Conservation (phyloP, 2,888 invertebrate genomes). For the Aromia moschata region DNA sequence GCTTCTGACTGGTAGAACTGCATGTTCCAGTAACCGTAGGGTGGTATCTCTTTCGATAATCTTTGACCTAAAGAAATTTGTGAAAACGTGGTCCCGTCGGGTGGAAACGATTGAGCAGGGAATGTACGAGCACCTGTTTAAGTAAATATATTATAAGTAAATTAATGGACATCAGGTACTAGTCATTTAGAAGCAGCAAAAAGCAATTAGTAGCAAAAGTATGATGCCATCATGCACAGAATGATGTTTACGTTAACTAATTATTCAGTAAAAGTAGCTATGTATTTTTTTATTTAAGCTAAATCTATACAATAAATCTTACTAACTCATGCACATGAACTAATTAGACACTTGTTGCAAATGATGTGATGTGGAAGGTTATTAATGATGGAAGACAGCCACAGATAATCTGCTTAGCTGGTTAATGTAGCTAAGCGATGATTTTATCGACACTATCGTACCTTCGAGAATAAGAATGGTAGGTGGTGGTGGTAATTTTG, state of each 20-base stretch:
- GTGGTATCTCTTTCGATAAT: slow-evolving; percentile 87
- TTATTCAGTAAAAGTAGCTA: background rate
- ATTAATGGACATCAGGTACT: too few species aligned
- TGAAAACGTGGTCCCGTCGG: slow-evolving; percentile 91
- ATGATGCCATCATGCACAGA: background rate
- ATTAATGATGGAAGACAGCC: slow-evolving; percentile 12
- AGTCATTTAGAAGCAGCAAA: slow-evolving; percentile 3
- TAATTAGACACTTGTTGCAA: background rate
- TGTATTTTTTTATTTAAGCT: background rate
- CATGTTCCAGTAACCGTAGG: slow-evolving; percentile 97
- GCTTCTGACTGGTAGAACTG: slow-evolving; percentile 96
- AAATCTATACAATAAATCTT: background rate
- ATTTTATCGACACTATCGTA: slow-evolving; percentile 56
- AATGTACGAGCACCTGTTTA: slow-evolving; percentile 83
- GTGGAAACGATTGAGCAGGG: slow-evolving; percentile 90
- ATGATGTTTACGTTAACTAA: background rate
- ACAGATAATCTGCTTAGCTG: slow-evolving; percentile 33
- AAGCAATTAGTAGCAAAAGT: background rate
- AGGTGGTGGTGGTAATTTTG: slow-evolving; percentile 71
- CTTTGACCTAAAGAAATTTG: slow-evolving; percentile 89
- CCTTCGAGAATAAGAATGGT: slow-evolving; percentile 88
- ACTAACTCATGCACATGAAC: slow-evolving; percentile 5
- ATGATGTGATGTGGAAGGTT: slow-evolving; percentile 12
- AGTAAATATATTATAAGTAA: too few species aligned
- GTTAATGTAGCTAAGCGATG: slow-evolving; percentile 39